Evolutionary conservation across 2,888 invertebrate species (phyloP).

Genomic region (Nomada ferruginata): DNA sequence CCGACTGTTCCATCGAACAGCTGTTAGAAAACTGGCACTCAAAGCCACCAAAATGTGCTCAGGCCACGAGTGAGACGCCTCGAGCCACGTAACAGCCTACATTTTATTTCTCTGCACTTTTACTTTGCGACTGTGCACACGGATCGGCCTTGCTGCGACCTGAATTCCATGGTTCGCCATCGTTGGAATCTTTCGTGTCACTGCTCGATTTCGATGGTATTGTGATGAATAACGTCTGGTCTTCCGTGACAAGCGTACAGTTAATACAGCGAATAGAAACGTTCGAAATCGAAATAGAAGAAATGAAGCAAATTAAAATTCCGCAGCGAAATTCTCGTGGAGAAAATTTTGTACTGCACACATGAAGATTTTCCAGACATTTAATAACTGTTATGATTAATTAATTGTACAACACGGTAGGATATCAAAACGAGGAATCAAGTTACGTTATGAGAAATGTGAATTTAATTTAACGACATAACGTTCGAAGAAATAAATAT

Average conservation of each 20-base stretch:
- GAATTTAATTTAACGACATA: no score
- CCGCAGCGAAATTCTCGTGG: no score
- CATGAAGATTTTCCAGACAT: no score
- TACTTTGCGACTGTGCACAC: slow-evolving; percentile 70
- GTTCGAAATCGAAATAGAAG: no score
- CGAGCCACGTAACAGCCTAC: slow-evolving; percentile 79
- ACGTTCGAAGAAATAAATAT: no score
- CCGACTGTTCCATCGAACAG: not conserved
- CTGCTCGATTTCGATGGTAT: slow-evolving; percentile 41
- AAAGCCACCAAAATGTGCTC: slow-evolving; percentile 15
- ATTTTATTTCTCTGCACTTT: slow-evolving; percentile 79
- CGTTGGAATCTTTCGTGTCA: slow-evolving; percentile 71
- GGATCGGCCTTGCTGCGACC: slow-evolving; percentile 78
- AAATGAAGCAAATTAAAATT: not conserved
- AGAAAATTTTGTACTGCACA: no score
- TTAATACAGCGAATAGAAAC: no score
- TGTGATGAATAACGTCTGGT: not conserved
- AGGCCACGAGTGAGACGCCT: slow-evolving; percentile 68
- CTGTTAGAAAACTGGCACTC: not conserved
- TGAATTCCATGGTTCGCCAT: slow-evolving; percentile 73
- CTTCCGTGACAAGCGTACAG: slow-evolving; percentile 3
- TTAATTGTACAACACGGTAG: no score
- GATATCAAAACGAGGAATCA: no score
- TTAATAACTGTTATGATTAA: no score
- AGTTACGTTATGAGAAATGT: no score